These are phyloP conservation scores for Scatophagus argus DNA, from an alignment of 2,113 vertebrate genomes.

Conservation along the genomic window DNA sequence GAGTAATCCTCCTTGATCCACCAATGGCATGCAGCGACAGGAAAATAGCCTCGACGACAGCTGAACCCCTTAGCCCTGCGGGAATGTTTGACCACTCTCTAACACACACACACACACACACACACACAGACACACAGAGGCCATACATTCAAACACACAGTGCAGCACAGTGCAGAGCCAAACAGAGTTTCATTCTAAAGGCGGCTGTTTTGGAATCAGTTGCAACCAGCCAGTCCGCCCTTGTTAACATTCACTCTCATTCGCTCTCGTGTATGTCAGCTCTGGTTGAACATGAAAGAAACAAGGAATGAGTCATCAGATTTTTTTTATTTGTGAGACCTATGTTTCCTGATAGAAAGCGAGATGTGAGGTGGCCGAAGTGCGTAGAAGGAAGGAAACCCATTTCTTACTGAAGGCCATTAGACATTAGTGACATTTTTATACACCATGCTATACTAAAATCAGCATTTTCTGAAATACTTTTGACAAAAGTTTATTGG, in stretches of 20 bases:
- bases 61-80: conserved; percentile 73
- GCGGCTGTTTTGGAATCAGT: conserved; percentile 19
- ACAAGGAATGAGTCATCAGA: background rate
- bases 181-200: conserved; percentile 42
- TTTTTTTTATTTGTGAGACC: background rate
- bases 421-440: conserved; percentile 1
- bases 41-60: conserved; percentile 79
- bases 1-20: conserved; percentile 76
- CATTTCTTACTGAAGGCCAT: conserved; percentile 52
- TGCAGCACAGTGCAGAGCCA: conserved; percentile 9
- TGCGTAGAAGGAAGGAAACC: conserved; percentile 46
- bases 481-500: background rate
- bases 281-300: conserved; percentile 34
- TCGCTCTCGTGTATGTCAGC: background rate
- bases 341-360: conserved; percentile 42
- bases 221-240: background rate
- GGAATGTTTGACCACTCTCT: conserved; percentile 78
- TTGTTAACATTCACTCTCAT: conserved; percentile 36
- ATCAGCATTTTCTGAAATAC: background rate
- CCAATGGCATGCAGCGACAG: conserved; percentile 65
- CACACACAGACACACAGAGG: conserved; percentile 19
- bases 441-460: background rate
- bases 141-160: conserved; percentile 59
- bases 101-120: conserved; percentile 24
- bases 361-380: background rate